A percentile compares a stretch with the other conserved stretches of the same genome.
phyloP scores from a whole-genome alignment of 23 tunicate genomes.

The Halocynthia roretzi region DNA sequence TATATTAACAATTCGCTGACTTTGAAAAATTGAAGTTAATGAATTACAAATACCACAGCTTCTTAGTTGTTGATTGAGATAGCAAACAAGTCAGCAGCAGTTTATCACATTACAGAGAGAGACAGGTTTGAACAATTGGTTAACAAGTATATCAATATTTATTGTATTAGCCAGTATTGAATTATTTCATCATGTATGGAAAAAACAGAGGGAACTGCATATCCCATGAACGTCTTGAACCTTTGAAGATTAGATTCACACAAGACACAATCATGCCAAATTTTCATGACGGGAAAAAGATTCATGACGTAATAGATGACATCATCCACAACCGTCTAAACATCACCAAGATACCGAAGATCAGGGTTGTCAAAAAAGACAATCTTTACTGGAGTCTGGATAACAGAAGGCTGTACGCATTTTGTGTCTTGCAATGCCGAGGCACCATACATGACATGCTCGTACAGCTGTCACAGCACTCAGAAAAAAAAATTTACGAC shows the following conservation, averaged over 20 bases:
- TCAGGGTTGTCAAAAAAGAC: constrained; percentile 3
- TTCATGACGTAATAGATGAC: not conserved
- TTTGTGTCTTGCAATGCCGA: constrained; percentile 1
- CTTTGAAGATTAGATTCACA: constrained; percentile 20
- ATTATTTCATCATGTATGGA: too few species aligned
- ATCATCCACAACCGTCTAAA: not conserved
- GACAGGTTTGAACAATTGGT: too few species aligned
- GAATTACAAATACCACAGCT: too few species aligned
- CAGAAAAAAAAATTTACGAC: constrained; percentile 24
- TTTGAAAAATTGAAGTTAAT: too few species aligned
- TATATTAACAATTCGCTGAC: too few species aligned
- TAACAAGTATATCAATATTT: too few species aligned
- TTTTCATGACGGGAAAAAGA: constrained; percentile 15
- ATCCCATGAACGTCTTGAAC: not conserved
- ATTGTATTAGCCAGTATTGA: too few species aligned
- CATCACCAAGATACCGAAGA: constrained; percentile 1
- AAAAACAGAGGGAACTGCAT: too few species aligned
- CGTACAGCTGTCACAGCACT: not conserved
- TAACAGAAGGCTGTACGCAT: constrained; percentile 24
- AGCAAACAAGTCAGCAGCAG: too few species aligned
- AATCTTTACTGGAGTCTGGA: constrained; percentile 11
- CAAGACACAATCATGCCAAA: constrained; percentile 19
- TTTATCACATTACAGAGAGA: too few species aligned
- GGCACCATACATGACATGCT: constrained; percentile 2
- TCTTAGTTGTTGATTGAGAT: too few species aligned